Evolutionary conservation across 2,113 vertebrate species (phyloP).

Genomic region (Microtus ochrogaster): DNA sequence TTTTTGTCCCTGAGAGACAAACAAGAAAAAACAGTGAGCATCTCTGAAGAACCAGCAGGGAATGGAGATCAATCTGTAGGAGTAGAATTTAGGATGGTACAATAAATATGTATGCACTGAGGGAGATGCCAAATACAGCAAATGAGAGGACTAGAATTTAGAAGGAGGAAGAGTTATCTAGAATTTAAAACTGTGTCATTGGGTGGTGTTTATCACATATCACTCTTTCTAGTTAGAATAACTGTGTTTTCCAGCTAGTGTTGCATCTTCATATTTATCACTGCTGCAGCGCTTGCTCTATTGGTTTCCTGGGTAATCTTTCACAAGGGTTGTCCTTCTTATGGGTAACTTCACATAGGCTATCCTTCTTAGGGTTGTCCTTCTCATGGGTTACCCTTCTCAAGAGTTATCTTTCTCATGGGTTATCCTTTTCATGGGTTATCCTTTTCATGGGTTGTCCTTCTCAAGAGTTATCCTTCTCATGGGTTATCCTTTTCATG

Average conservation of each 20-base stretch:
- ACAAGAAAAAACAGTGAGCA: neutral
- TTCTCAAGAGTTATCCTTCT: neutral
- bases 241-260: neutral
- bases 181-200: neutral
- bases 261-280: neutral
- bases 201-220: neutral
- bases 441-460: fast-evolving
- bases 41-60: neutral
- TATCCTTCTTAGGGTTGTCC: no score
- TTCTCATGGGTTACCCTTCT: no score
- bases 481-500: neutral
- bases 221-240: neutral
- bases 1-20: neutral
- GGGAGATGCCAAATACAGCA: fast-evolving
- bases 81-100: neutral
- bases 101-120: neutral
- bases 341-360: no score
- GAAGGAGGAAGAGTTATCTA: neutral
- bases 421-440: no score
- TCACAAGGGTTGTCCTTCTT: no score
- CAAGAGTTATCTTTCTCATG: fast-evolving
- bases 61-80: neutral
- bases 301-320: neutral
- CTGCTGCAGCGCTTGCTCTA: fast-evolving
- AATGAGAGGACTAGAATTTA: neutral